Evolutionary conservation across 2,797 vertebrate genomes (phyloP).

Genomic region (Platyrinchus mystaceus): DNA sequence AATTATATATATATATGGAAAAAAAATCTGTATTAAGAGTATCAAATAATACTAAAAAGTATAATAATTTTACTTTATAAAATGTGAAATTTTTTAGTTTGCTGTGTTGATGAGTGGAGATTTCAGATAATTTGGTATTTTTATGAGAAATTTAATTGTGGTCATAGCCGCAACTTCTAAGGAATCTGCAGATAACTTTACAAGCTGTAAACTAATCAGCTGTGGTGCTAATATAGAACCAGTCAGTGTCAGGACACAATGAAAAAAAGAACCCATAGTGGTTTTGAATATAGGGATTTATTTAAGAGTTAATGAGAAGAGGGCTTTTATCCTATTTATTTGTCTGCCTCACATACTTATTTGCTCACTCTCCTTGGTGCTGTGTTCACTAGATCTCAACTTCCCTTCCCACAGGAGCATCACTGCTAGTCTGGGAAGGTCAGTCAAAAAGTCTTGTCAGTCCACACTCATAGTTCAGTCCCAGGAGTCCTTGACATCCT

Average conservation of each 20-base stretch:
- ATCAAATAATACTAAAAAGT: not conserved
- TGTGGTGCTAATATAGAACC: not conserved
- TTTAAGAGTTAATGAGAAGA: not conserved
- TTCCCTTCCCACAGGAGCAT: not conserved
- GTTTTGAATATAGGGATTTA: not conserved
- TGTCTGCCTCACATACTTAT: not conserved
- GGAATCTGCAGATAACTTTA: not conserved
- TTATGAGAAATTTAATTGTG: not conserved
- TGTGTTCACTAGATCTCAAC: not conserved
- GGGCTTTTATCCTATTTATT: not conserved
- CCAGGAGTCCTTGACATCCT: not conserved
- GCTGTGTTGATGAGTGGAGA: not conserved
- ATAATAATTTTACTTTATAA: not conserved
- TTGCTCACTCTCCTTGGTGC: accelerated
- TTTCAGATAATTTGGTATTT: not conserved
- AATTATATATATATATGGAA: not conserved
- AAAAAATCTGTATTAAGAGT: not conserved
- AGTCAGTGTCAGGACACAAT: not conserved
- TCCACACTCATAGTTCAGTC: not conserved
- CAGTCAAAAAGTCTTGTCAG: not conserved
- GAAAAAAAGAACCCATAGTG: not conserved
- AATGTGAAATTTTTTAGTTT: not conserved
- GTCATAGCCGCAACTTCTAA: not conserved
- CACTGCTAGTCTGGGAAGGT: not conserved
- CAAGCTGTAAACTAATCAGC: not conserved